Evolutionary conservation across 2,888 invertebrate genomes (phyloP), one percentile per base, ranked within the genome.

Genomic region (Philereme vetulata): DNA sequence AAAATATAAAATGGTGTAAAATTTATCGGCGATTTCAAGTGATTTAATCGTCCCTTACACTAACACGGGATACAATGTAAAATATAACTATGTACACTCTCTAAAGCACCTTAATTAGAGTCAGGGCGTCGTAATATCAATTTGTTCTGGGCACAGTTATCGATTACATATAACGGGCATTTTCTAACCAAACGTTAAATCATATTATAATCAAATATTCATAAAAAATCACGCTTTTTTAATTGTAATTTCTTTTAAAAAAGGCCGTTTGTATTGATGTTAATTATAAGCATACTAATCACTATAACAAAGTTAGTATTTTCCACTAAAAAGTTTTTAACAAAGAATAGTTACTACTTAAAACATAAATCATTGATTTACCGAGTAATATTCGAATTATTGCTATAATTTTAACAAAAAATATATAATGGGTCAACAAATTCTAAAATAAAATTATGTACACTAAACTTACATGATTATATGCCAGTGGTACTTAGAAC

Each of bases 101-200:
- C 71, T 81, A 79, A 85, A 90, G 89, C 89, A 90, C 90, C 90
- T 79, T 79, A 81, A 85, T 61, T 89, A 87, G 90, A 89, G 88
- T 88, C 88, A 77, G 74, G 21, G 82, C 76, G 74, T 76, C 75
- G 58, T 80, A 82, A 82, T 82, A 84, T 84, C 80, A 82, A 77
- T 69, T 79, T 77, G 76, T 80, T 83, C 82, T 80, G 82, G 80
- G 80, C 69, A 76, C 69, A 72, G 66, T 65, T 62, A 74, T 60
- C 42, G 53, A 60, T 43, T 45, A 56, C 44, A 57, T 36, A 40
- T 52, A 40, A 38, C 6, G 6, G 55, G 63, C 65, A 53, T 59
- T 60, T 59, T 55, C 52, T 59, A 57, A 66, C 43, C 45, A 45
- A 60, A 51, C 10, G 43, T 43, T 53, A 9, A 36, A 47, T 43